Conservation (phyloP, 2,113 vertebrate species). For the Hemiprocne comata region DNA sequence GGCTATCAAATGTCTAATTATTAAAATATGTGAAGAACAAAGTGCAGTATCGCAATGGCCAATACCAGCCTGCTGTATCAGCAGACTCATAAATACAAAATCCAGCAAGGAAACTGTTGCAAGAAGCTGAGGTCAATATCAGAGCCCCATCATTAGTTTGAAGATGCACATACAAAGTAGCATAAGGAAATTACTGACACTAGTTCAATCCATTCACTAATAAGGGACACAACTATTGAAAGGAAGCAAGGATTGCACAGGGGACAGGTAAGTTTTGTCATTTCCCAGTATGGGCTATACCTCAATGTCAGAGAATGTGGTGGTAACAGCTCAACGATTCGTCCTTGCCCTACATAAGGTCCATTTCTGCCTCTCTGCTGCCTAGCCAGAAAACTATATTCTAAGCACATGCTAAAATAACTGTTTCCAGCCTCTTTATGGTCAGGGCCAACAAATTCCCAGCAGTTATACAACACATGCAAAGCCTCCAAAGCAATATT, state of each 20-base stretch:
- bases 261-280: rapidly evolving
- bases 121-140: not conserved
- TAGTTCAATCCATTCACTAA: not conserved
- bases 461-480: not conserved
- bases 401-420: not conserved
- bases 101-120: not conserved
- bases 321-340: not conserved
- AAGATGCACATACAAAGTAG: not conserved
- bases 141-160: not conserved
- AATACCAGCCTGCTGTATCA: not conserved
- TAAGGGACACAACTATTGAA: not conserved
- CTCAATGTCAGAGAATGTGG: not conserved
- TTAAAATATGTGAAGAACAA: not conserved
- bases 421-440: not conserved
- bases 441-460: not conserved
- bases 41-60: not conserved
- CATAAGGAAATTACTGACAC: not conserved
- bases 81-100: not conserved
- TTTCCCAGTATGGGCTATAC: not conserved
- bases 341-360: not conserved
- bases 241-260: not conserved
- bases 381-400: not conserved
- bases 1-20: not conserved
- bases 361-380: not conserved
- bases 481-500: not conserved